Base-by-base conservation (phyloP, 2,888 invertebrate species). In the Caenorhabditis imperialis region DNA sequence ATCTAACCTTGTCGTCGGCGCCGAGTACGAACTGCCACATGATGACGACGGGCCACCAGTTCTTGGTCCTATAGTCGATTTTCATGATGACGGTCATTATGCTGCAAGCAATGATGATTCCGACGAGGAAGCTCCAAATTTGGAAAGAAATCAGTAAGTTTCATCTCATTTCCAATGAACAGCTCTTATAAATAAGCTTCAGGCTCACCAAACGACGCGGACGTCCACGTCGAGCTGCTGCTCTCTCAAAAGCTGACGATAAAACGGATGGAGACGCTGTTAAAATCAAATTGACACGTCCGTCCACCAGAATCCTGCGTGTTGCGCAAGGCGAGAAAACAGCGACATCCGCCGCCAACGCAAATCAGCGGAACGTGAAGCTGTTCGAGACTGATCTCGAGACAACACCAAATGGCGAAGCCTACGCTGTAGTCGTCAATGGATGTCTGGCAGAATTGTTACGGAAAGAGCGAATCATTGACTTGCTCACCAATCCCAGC, bases 391-490 rank as follows among this genome's bases (percentile, higher is more conserved):
- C 71, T 25, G 71, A 78, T 7, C 42, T 80, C 7, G 62, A 54
- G 1, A 45, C 51, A 2, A 81, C 78, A 1, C 77, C 77, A 30
- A 22, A 70, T n/a, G 81, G 81, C 1, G 81, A 78, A 25, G 25
- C 38, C 20, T 81, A 78, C 47, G 78, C 78, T 3, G 77, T 77
- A 8, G 81, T 81, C 0, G 67, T 78, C n/a, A 62, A 53, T 23
- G 78, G 78, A 16, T 78, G 78, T 23, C 54, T 81, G 10, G 57
- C 78, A 14, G 74, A 81, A 27, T 40, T 81, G 8, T 42, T 78
- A 27, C 40, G 77, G 8, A 81, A 81, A 40, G 81, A 81, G 18
- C 40, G 71, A 20, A 71, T 81, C 20, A 69, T 81, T 33, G 78
- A 78, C 12, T 18, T 78, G 30, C 44, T 81, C 0, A 77, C 77